phyloP scores from a whole-genome alignment of 1,140 invertebrate genomes.

The Neotoxoptera formosana region DNA sequence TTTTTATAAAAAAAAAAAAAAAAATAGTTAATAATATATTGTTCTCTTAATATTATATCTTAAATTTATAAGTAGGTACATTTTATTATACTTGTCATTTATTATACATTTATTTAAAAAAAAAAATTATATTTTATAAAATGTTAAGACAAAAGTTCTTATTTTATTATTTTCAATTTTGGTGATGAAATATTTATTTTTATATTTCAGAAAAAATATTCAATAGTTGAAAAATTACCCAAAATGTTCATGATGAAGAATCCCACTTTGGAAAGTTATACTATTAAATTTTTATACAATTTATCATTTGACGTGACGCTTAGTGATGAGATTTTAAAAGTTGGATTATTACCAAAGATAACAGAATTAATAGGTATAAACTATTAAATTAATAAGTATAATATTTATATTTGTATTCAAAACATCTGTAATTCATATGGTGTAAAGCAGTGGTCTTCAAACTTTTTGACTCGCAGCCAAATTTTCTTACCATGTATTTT shows the following conservation, averaged over 20 bases:
- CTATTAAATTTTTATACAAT: conserved; percentile 91
- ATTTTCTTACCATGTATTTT: too few relatives aligned
- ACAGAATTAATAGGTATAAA: conserved; percentile 43
- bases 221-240: conserved; percentile 77
- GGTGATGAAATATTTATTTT: background rate
- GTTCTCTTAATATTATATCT: too few relatives aligned
- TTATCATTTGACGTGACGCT: conserved; percentile 94
- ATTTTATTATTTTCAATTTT: background rate
- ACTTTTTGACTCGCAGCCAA: too few relatives aligned
- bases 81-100: background rate
- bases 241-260: conserved; percentile 76
- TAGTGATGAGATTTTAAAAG: conserved; percentile 87
- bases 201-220: conserved; percentile 52
- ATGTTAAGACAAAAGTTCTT: background rate
- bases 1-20: background rate
- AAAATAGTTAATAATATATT: background rate
- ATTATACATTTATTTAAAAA: background rate
- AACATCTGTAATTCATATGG: background rate
- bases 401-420: background rate
- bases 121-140: background rate
- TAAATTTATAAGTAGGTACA: too few relatives aligned
- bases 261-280: conserved; percentile 85
- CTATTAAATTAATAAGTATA: background rate
- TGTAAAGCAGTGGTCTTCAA: too few relatives aligned
- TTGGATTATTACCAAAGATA: conserved; percentile 77